Base-by-base conservation (phyloP, 2,113 vertebrate genomes). In the Dascyllus trimaculatus region DNA sequence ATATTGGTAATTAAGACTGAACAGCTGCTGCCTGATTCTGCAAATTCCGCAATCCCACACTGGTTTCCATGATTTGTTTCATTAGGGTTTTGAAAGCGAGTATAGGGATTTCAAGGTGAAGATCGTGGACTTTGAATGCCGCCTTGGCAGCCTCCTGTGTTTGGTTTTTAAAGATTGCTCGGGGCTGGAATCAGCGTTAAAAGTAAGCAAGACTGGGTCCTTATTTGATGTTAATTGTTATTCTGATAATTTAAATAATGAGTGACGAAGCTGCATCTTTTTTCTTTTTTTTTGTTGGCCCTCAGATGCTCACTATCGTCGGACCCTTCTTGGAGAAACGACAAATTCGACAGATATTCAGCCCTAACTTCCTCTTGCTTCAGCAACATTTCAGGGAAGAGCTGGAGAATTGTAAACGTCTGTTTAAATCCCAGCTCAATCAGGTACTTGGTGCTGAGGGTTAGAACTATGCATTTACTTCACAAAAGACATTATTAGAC, bases 181-280 rank as follows among this genome's bases (percentile, higher is more conserved):
- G 52, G 94, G 94, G 63, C 92, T 96, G 80, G 95, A 96, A 90
- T 95, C 95, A n/a, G 79, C 92, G 10, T 94, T 95, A 76, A 97
- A 96, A 93, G 95, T 96, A 90, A 88, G 87, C 17, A 21, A 48
- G 17, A 43, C 18, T 68, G 24, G 15, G 51, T 51, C 25, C 26
- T 58, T 7, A 5, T 43, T 3, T 56, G 19, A 25, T 63, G 3
- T 7, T 48, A 11, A 63, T 71, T 22, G 53, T 10, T 48, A 17
- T 26, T 13, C 18, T 43, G 11, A 22, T 66, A 1, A 53, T 51
- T 19, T 53, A 21, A 48, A 48, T 46, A 25, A 17, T 56, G 19
- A 76, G 17, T 40, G 29, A 72, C 4, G 56, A 1, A 43, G 17
- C n/a, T 57, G 45, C 2, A 53, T 17, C n/a, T 13, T 6, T 40